Base-by-base conservation (phyloP, 2,888 invertebrate species). In the Ramazzottius varieornatus region DNA sequence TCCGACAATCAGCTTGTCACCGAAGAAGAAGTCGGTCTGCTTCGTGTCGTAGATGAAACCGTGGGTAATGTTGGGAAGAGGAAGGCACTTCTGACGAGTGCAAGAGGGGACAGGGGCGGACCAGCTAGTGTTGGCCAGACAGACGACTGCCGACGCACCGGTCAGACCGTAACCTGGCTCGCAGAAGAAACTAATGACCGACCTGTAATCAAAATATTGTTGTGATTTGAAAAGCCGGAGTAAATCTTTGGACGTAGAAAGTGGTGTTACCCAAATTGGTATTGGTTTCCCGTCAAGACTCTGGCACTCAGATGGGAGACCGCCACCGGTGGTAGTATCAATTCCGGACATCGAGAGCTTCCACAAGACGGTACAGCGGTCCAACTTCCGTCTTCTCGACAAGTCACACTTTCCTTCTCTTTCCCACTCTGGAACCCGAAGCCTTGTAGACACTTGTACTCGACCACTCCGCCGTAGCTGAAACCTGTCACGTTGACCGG, bases 101-200 rank as follows among this genome's bases (percentile, higher is more conserved):
- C 54, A 54, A 24, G 54, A n/a, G 54, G 54, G 54, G 4, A 29
- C 4, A 24, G 54, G 16, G 29, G 8, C 54, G n/a, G 54, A 54
- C 72, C 72, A 72, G 2, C 66, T 66, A 32, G 70, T 70, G 65
- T 70, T 68, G 32, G 65, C 32, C 40, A 68, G 65, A 64, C 72
- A 72, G 16, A 69, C 67, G 64, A 71, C 68, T 4, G 70, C 70
- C 1, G 71, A 71, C 40, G 68, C 65, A 20, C 70, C 69, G 24
- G 66, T 65, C 13, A 70, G 66, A 29, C 69, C 66, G 66, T 68
- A 70, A 8, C 71, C 70, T 32, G 32, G 24, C 34, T 68, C 64
- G 66, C 70, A 70, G 54, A 24, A 29, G 54, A 54, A 54, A 16
- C 29, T 29, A 4, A 54, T 24, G n/a, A 54, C 54, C 54, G 54